Evolutionary conservation across 2,797 vertebrate genomes (phyloP), one percentile per base, ranked within the genome.

Genomic region (Lagocephalus sceleratus): DNA sequence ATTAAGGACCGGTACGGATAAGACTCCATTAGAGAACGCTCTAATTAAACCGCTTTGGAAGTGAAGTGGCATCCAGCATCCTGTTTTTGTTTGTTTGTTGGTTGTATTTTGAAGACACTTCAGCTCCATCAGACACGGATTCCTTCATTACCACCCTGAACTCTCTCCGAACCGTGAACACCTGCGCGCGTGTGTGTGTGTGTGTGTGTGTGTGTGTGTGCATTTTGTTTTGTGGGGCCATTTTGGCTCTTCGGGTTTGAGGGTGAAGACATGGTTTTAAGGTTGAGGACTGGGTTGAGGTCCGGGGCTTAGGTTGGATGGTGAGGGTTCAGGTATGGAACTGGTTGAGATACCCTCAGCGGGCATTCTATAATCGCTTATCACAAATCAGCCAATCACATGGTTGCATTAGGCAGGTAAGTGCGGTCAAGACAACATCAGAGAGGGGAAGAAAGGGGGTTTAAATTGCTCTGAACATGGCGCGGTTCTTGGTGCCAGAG

Each of bases 41-140:
- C 56, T 82, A 82, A 87, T 87, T 82, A 85, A 83, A 83, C 60
- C 71, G 60, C 73, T 10, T 26, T 61, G 61, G 78, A 66, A 56
- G 38, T 56, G 47, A 68, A 70, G 68, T 58, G 46, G 56, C 75
- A 82, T 67, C 63, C 54, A n/a, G 32, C 9, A 11, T 29, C 9
- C 68, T 70, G 73, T 84, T 79, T 73, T 75, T 63, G 2, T 26
- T 35, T 46, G 51, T 70, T 73, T 58, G 9, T 25, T 29, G 9
- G 9, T 29, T 29, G 2, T 29, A 10, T 11, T 10, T 29, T 25
- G 7, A 78, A 73, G 61, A 65, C 64, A 60, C 66, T 73, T 73
- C 57, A 73, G 52, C 66, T 77, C 64, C 9, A 71, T 73, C 73
- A 73, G 48, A 6, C 69, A 56, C 71, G 66, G 52, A 80, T 60